Conservation (phyloP, 2,113 vertebrate genomes). For the Pseudopipra pipra region DNA sequence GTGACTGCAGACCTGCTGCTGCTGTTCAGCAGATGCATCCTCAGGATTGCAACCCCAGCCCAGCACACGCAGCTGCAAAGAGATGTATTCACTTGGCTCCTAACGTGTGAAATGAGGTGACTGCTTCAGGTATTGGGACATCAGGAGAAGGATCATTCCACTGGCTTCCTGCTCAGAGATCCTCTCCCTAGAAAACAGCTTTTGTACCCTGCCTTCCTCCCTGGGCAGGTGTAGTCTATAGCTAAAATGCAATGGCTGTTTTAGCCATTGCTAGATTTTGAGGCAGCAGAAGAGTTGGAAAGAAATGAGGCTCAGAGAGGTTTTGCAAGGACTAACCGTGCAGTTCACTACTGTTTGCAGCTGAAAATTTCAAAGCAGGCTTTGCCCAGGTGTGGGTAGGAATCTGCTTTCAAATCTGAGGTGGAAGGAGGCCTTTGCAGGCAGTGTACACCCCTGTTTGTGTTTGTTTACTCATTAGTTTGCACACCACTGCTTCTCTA, state of each 20-base stretch:
- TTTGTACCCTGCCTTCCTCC: neutral
- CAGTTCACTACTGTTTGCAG: neutral
- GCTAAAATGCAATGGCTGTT: neutral
- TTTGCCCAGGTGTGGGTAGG: neutral
- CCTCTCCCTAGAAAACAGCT: neutral
- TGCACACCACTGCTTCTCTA: neutral
- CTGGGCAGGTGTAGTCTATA: neutral
- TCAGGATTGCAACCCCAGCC: neutral
- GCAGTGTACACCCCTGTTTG: neutral
- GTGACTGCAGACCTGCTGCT: neutral
- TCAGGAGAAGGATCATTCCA: neutral
- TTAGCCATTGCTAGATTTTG: neutral
- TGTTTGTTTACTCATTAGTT: conserved; percentile 8
- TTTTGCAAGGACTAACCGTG: neutral
- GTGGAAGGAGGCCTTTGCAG: neutral
- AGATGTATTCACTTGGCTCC: accelerated
- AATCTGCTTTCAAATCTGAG: neutral
- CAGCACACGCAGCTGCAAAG: neutral
- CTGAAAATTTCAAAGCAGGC: neutral
- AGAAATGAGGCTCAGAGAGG: neutral
- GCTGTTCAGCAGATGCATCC: neutral
- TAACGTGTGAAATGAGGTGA: accelerated
- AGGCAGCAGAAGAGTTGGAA: neutral
- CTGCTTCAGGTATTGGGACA: neutral
- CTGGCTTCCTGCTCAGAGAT: neutral